Percentiles rank a stretch among this genome's conserved stretches.
Evolutionary conservation across 1,140 invertebrate species (phyloP).

Genomic region (Cotesia chilonis): DNA sequence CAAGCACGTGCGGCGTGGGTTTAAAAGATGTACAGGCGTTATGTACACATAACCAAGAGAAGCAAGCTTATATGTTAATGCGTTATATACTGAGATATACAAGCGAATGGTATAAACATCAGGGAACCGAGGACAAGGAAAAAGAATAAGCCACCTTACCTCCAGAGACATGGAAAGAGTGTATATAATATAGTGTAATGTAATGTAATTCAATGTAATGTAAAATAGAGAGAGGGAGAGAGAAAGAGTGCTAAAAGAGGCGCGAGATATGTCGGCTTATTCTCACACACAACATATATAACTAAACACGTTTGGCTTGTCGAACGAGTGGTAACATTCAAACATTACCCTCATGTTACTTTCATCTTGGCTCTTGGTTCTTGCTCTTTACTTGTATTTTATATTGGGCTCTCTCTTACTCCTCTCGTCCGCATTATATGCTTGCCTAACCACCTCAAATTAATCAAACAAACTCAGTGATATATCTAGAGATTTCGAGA

Average conservation of each 20-base stretch:
- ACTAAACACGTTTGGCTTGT: conserved; percentile 45
- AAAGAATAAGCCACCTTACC: conserved; percentile 37
- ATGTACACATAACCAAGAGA: too few relatives aligned
- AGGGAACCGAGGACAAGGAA: conserved; percentile 39
- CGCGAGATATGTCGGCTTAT: too few relatives aligned
- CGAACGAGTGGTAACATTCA: conserved; percentile 51
- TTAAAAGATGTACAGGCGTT: too few relatives aligned
- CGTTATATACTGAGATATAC: conserved; percentile 19
- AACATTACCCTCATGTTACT: conserved; percentile 41
- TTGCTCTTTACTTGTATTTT: too few relatives aligned
- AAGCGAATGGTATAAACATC: conserved; percentile 30
- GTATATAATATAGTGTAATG: too few relatives aligned
- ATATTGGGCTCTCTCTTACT: conserved; percentile 8
- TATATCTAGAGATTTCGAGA: conserved; percentile 23
- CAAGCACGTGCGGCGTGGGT: too few relatives aligned
- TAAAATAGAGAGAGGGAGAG: too few relatives aligned
- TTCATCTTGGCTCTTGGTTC: not conserved
- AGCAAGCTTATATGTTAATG: conserved; percentile 31
- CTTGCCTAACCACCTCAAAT: conserved; percentile 28
- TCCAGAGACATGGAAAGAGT: too few relatives aligned
- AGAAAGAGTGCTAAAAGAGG: too few relatives aligned
- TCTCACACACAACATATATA: too few relatives aligned
- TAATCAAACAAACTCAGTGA: conserved; percentile 33
- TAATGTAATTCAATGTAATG: too few relatives aligned
- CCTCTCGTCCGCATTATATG: conserved; percentile 5